Base-by-base conservation (phyloP, 2,113 vertebrate genomes). In the Limanda limanda region DNA sequence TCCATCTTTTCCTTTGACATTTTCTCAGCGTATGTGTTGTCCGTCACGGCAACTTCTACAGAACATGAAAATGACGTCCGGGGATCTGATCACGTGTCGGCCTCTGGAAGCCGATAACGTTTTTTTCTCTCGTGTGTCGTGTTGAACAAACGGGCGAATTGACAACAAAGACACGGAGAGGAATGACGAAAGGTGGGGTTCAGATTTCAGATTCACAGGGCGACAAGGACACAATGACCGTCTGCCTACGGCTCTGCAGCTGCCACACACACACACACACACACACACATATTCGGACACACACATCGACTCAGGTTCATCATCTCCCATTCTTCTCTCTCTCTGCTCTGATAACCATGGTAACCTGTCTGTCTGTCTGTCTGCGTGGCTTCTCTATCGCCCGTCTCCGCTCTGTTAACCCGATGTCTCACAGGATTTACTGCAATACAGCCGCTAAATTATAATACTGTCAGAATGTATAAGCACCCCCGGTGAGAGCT, bases 291-390 rank as follows among this genome's bases (percentile, higher is more conserved):
- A 79, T 57, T 76, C 45, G 73, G 47, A 76, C 62, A 74, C 47
- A 71, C 23, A 70, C 35, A 68, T 7, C 24, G 42, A 74, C 52
- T 27, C 48, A 74, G 65, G 82, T 88, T 87, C 71, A 75, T 80
- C 73, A 81, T 78, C 85, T 79, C 73, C 68, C 40, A 68, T 81
- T 88, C 67, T 84, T 56, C 72, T 81, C 85, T 89, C 73, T 89
- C 73, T 88, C 76, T 78, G 88, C 90, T 88, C 87, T 91, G 83
- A 91, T 91, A 91, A 89, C 79, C 85, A 86, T 81, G 76, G 76
- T 82, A 88, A 90, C 85, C 78, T 73, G 66, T 79, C 80, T 81
- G 69, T 71, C 78, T 81, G 25, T 27, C 1, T 27, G 1, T 27
- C 25, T 27, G 25, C 4, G 3, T 27, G 25, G 78, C 69, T 68